A percentile compares a stretch with the other conserved stretches of the same genome.
Conservation (phyloP, 2,888 invertebrate genomes). For the Himalopsyche kuldschensis region DNA sequence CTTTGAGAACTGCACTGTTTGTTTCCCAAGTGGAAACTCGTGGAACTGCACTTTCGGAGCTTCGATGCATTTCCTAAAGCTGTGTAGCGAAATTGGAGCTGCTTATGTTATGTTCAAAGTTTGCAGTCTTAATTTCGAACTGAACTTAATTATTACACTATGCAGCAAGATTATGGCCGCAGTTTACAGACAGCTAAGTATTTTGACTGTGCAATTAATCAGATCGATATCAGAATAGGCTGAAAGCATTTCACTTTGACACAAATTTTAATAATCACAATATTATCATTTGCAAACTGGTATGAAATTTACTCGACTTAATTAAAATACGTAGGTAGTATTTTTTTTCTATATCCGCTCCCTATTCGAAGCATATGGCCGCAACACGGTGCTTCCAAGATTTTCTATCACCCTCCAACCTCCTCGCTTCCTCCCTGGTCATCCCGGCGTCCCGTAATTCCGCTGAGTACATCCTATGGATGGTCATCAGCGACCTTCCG, state of each 20-base stretch:
- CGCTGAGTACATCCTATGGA: too few relatives aligned
- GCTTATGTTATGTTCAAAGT: constrained; percentile 10
- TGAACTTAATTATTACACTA: not conserved
- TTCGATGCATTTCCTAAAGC: constrained; percentile 25
- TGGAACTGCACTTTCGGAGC: constrained; percentile 22
- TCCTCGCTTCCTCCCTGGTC: too few relatives aligned
- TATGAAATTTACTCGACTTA: too few relatives aligned
- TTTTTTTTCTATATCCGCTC: too few relatives aligned
- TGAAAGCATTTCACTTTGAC: not conserved
- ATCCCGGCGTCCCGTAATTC: too few relatives aligned
- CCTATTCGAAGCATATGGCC: too few relatives aligned
- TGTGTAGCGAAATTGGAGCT: constrained; percentile 1
- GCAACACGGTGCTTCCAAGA: too few relatives aligned
- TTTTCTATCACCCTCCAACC: too few relatives aligned
- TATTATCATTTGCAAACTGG: too few relatives aligned
- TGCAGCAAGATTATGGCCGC: not conserved
- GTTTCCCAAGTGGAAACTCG: not conserved
- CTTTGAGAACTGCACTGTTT: not conserved
- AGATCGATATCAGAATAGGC: not conserved
- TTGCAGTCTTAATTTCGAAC: constrained; percentile 10
- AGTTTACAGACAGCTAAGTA: not conserved
- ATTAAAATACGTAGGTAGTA: too few relatives aligned
- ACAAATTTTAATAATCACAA: too few relatives aligned
- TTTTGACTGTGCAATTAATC: not conserved
- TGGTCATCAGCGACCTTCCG: too few relatives aligned